Evolutionary conservation across 2,797 vertebrate species (phyloP), one percentile per base, ranked within the genome.

Genomic region (Sebastes jordani): DNA sequence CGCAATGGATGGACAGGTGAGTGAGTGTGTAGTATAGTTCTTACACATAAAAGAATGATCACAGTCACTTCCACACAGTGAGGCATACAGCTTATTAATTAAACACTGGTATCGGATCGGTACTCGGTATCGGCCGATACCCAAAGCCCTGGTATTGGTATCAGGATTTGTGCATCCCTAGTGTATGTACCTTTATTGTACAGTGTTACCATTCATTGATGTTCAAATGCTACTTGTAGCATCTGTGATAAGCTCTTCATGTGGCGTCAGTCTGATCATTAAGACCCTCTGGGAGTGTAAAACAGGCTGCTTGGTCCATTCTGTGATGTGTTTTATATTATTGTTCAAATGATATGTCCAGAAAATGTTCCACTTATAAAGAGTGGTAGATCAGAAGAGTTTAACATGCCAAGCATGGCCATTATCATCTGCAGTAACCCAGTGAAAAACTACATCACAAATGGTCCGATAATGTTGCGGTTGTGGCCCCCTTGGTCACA

Each of bases 1-100:
- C 96, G 96, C 92, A 99, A 96, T 0, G 97, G 98, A 74, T 99
- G 98, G 98, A 99, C 97, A 52, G 98, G 98, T 99, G 80, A 80
- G 91, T 74, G 54, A 25, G 78, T 61, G 38, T 22, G 18, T 25
- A 8, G 25, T 78, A 23, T 34, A 38, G 42, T 46, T 46, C 16
- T 46, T 46, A 18, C 42, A 46, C 42, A 46, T 46, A 18, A 46
- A 7, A 46, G 16, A 46, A 18, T 46, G 42, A 46, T 46, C 42
- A 0, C 42, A 18, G 42, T 46, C 42, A 1, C 42, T 46, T 46
- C 42, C 42, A 0, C 1, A 7, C 42, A 46, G 0, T 46, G 6
- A 46, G 42, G 42, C 42, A 46, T 46, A 46, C 42, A 7, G 42
- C 6, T 46, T 46, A 46, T 18, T 18, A 46, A 46, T 46, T 46